Conservation (phyloP, 1,140 invertebrate genomes). For the Zaprionus nigranus region DNA sequence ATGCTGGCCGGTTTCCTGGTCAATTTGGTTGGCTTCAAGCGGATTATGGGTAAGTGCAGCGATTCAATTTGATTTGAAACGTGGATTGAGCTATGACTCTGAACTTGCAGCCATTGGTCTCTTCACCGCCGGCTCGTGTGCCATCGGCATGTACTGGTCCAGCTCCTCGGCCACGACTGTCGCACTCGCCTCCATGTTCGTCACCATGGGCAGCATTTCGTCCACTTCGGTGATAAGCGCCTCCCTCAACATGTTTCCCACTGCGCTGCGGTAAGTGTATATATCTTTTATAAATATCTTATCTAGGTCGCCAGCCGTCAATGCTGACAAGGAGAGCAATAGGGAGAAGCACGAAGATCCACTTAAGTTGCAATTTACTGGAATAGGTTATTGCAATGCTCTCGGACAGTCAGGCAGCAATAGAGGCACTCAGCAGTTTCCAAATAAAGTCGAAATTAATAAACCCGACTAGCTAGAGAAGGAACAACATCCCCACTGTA, state of each 20-base stretch:
- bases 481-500: too few relatives aligned
- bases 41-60: slow-evolving; percentile 77
- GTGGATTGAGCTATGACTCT: not conserved
- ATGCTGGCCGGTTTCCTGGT: slow-evolving; percentile 85
- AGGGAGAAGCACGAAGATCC: not conserved
- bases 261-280: slow-evolving; percentile 62
- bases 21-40: slow-evolving; percentile 85
- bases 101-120: slow-evolving; percentile 72
- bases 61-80: not conserved
- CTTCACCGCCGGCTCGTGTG: slow-evolving; percentile 75
- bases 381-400: not conserved
- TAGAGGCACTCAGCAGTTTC: not conserved
- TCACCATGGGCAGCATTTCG: slow-evolving; percentile 76
- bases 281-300: not conserved
- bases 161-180: slow-evolving; percentile 75
- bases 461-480: too few relatives aligned
- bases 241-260: slow-evolving; percentile 78
- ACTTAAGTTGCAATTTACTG: not conserved
- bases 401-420: too few relatives aligned
- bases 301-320: not conserved
- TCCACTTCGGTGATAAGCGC: slow-evolving; percentile 76
- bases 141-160: slow-evolving; percentile 85
- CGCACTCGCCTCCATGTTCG: slow-evolving; percentile 70
- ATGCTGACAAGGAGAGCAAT: too few relatives aligned
- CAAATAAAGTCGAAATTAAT: not conserved